These are phyloP conservation scores for Phyllopteryx taeniolatus DNA, from an alignment of 2,113 vertebrate genomes.

Conservation along the genomic window DNA sequence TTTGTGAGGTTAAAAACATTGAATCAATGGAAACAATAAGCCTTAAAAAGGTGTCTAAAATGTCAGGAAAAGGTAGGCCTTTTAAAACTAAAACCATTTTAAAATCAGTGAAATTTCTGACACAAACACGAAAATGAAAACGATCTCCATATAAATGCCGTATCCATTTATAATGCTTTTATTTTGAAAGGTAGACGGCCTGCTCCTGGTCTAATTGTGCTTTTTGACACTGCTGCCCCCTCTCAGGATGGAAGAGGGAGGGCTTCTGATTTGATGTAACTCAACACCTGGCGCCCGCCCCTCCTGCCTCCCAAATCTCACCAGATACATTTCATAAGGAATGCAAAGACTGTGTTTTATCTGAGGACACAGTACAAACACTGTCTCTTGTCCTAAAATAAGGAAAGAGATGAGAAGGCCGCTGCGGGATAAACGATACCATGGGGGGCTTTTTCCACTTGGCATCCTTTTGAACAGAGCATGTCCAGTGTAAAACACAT, in stretches of 20 bases:
- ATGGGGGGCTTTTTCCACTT: conserved; percentile 25
- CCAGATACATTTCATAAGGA: conserved; percentile 73
- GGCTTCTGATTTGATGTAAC: conserved; percentile 70
- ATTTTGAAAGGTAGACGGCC: conserved; percentile 25
- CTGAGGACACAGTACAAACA: conserved; percentile 66
- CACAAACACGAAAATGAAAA: background rate
- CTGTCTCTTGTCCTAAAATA: conserved; percentile 71
- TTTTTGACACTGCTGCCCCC: conserved; percentile 16
- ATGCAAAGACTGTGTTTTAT: conserved; percentile 74
- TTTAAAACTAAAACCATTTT: background rate
- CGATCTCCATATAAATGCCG: no score
- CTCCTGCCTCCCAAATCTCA: conserved; percentile 70
- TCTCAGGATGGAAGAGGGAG: conserved; percentile 47
- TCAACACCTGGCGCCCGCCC: conserved; percentile 72
- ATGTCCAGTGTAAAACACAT: conserved; percentile 24
- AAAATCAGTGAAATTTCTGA: no score
- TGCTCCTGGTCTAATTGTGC: background rate
- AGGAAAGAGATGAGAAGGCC: conserved; percentile 67
- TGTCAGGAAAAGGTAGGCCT: no score
- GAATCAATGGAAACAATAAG: no score
- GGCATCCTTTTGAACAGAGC: conserved; percentile 59
- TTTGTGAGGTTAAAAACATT: no score
- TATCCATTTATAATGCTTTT: conserved; percentile 1
- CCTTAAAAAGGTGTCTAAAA: no score
- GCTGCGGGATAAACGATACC: conserved; percentile 51